phyloP scores from a whole-genome alignment of 2,797 vertebrate genomes.

The Syndactyla subalaris region DNA sequence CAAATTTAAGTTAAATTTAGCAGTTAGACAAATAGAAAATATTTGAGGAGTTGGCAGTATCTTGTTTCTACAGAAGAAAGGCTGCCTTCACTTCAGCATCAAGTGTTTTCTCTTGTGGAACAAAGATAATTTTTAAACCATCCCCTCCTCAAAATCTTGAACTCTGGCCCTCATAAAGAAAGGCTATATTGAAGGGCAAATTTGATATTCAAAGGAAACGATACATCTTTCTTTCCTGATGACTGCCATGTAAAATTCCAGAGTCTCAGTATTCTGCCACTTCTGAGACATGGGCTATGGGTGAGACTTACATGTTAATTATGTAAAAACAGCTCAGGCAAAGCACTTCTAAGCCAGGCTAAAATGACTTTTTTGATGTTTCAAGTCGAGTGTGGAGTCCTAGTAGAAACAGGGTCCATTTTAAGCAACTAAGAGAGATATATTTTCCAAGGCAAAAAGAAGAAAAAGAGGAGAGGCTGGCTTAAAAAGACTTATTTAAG shows the following conservation, averaged over 20 bases:
- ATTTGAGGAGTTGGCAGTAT: neutral
- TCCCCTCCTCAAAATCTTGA: neutral
- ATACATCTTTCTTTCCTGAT: neutral
- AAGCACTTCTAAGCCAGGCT: neutral
- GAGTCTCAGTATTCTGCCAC: neutral
- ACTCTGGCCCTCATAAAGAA: fast-evolving
- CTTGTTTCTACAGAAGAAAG: neutral
- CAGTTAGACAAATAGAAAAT: neutral
- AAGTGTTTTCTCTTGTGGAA: neutral
- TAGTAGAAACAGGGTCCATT: neutral
- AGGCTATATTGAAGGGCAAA: neutral
- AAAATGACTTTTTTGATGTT: neutral
- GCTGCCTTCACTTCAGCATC: neutral
- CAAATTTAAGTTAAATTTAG: neutral
- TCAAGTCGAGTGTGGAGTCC: neutral
- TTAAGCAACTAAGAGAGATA: neutral
- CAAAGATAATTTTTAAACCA: neutral
- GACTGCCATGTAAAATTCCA: neutral
- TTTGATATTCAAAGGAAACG: neutral
- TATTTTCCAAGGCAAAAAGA: neutral
- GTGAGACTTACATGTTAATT: neutral
- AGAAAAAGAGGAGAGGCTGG: neutral
- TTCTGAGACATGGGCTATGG: neutral
- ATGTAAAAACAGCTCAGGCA: neutral
- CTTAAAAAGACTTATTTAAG: neutral